Conservation (phyloP, 2,113 vertebrate species). For the Microcebus lehilahytsara region DNA sequence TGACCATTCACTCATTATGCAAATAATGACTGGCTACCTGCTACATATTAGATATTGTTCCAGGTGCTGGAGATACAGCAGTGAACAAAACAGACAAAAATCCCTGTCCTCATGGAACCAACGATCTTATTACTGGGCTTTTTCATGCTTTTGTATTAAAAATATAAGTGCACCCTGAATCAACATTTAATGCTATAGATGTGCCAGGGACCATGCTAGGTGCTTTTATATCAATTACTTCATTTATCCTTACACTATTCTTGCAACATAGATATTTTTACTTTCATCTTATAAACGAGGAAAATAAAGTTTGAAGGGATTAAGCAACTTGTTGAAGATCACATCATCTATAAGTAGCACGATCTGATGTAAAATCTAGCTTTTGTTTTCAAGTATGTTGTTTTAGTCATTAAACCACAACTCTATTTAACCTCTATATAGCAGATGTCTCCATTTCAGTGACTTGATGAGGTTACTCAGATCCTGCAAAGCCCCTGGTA, state of each 20-base stretch:
- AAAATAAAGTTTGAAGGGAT: slow-evolving; percentile 13
- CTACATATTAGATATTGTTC: not conserved
- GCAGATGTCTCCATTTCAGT: not conserved
- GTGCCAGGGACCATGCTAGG: not conserved
- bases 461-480: slow-evolving; percentile 6
- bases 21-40: not conserved
- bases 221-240: not conserved
- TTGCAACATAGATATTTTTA: not conserved
- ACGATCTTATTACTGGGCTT: not conserved
- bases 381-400: not conserved
- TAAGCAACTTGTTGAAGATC: not conserved
- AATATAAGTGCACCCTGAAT: not conserved
- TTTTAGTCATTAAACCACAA: not conserved
- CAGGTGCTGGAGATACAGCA: not conserved
- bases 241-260: not conserved
- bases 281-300: not conserved
- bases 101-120: not conserved
- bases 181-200: not conserved
- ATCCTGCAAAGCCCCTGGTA: not conserved
- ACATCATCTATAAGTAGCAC: not conserved
- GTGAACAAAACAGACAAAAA: not conserved
- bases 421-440: not conserved
- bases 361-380: not conserved
- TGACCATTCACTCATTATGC: not conserved
- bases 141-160: not conserved